Percentiles rank a stretch among this genome's conserved stretches.
Evolutionary conservation across 2,888 invertebrate genomes (phyloP).

Genomic region (Caenorhabditis imperialis): DNA sequence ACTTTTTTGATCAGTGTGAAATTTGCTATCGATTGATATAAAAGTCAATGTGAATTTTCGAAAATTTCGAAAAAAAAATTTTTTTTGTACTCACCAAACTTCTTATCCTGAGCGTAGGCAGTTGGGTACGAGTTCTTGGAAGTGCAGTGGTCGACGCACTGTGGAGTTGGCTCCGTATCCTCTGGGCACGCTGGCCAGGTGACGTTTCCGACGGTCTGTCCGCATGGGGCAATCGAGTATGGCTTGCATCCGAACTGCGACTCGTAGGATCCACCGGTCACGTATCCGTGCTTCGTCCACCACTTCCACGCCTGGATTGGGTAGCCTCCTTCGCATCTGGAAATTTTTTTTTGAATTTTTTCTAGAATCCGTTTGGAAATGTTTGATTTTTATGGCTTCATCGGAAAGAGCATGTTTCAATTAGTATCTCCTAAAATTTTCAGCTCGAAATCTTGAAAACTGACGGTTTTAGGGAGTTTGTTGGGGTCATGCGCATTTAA

Average conservation of each 20-base stretch:
- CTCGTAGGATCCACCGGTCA: slow-evolving; percentile 85
- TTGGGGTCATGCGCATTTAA: no score
- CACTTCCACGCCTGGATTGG: slow-evolving; percentile 89
- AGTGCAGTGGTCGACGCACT: slow-evolving; percentile 50
- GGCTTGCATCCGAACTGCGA: slow-evolving; percentile 86
- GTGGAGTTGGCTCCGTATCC: slow-evolving; percentile 35
- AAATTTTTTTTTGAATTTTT: background rate
- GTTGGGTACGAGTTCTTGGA: slow-evolving; percentile 24
- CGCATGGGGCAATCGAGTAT: slow-evolving; percentile 89
- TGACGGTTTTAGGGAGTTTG: no score
- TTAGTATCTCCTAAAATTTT: no score
- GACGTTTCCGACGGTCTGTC: slow-evolving; percentile 88
- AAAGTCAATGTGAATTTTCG: slow-evolving; percentile 40
- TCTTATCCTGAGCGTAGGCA: slow-evolving; percentile 49
- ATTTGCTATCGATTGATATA: slow-evolving; percentile 79
- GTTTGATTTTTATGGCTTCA: no score
- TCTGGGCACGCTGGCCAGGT: slow-evolving; percentile 66
- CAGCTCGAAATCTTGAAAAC: no score
- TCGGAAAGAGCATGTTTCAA: no score
- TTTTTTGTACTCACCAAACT: slow-evolving; percentile 48
- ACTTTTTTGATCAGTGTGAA: slow-evolving; percentile 90
- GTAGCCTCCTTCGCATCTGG: slow-evolving; percentile 86
- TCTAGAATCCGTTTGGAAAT: background rate
- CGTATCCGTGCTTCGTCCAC: slow-evolving; percentile 87
- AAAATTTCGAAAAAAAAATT: slow-evolving; percentile 32